Conservation (phyloP, 2,888 invertebrate genomes). For the Drosophila rubida region DNA sequence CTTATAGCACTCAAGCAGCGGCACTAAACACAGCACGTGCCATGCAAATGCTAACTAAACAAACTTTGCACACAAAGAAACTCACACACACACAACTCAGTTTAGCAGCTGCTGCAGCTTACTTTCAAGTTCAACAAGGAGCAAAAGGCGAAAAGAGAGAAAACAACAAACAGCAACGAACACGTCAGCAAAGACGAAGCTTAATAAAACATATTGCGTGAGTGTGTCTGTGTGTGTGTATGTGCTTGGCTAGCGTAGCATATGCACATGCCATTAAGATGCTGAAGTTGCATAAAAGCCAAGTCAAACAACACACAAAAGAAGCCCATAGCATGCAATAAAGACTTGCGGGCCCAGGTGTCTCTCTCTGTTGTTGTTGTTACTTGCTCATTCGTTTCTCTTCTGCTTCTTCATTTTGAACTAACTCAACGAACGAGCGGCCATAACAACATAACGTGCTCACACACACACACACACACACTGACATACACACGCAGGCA, state of each 20-base stretch:
- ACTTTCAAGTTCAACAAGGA: slow-evolving; percentile 62
- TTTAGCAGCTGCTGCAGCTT: slow-evolving; percentile 34
- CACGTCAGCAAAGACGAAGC: slow-evolving; percentile 41
- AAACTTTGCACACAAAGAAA: slow-evolving; percentile 2
- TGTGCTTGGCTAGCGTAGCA: slow-evolving; percentile 15
- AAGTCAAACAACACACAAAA: slow-evolving; percentile 45
- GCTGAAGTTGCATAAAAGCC: slow-evolving; percentile 66
- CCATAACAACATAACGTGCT: slow-evolving; percentile 51
- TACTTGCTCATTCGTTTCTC: slow-evolving; percentile 20
- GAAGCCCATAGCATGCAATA: slow-evolving; percentile 56
- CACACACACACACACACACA: slow-evolving; percentile 17
- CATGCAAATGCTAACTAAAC: slow-evolving; percentile 30
- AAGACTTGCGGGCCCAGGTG: slow-evolving; percentile 48
- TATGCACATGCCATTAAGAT: slow-evolving; percentile 53
- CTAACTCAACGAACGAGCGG: slow-evolving; percentile 48
- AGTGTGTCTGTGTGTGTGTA: background rate
- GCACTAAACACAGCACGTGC: slow-evolving; percentile 8
- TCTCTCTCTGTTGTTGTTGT: slow-evolving; percentile 12
- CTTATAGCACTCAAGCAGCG: background rate
- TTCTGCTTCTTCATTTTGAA: slow-evolving; percentile 8
- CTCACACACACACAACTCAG: background rate
- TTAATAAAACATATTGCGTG: slow-evolving; percentile 20
- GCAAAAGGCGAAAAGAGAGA: slow-evolving; percentile 13
- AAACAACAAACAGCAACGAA: slow-evolving; percentile 16
- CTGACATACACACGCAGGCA: slow-evolving; percentile 20